These are phyloP conservation scores for Acropternis orthonyx DNA, from an alignment of 2,797 vertebrate species.

Conservation along the genomic window DNA sequence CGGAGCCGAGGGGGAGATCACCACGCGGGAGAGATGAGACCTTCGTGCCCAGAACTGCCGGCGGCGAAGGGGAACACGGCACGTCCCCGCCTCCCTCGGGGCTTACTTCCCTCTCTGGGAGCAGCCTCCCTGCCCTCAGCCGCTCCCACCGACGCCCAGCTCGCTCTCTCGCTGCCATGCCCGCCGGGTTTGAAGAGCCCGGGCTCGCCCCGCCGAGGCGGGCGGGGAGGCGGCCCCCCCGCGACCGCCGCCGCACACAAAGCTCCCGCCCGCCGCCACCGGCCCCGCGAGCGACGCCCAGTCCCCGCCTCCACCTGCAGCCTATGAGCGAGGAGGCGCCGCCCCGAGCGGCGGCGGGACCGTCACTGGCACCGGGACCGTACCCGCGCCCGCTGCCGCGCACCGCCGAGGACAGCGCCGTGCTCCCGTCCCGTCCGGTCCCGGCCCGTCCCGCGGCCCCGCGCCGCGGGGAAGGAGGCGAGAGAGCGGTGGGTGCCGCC, in stretches of 20 bases:
- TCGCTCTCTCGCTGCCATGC: not conserved
- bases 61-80: not conserved
- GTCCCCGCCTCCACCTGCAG: constrained; percentile 1
- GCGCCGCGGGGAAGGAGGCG: constrained; percentile 13
- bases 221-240: not conserved
- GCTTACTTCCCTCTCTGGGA: not conserved
- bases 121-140: too few species aligned
- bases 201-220: not conserved
- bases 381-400: not conserved
- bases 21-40: not conserved
- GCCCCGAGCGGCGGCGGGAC: constrained; percentile 22
- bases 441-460: not conserved
- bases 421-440: not conserved
- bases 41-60: too few species aligned
- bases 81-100: not conserved
- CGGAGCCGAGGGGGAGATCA: fast-evolving
- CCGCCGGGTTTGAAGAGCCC: not conserved
- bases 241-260: constrained; percentile 1
- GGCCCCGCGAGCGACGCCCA: not conserved
- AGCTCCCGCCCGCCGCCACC: not conserved
- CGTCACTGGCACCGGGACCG: not conserved
- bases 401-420: not conserved
- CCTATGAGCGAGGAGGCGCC: constrained; percentile 15
- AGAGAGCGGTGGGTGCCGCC: constrained; percentile 39
- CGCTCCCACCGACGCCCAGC: too few species aligned